A percentile compares a stretch with the other conserved stretches of the same genome.
Evolutionary conservation across 2,113 vertebrate genomes (phyloP).

Genomic region (human): GRCh38 chr7:23145001-23145500

Average conservation of each 20-base stretch:
- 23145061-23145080: neutral
- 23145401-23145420: neutral
- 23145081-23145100: neutral
- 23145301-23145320: slow-evolving; percentile 27
- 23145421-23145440: slow-evolving; percentile 15
- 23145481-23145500: neutral
- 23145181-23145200: neutral
- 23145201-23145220: neutral
- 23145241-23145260: neutral
- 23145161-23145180: neutral
- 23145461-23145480: slow-evolving; percentile 11
- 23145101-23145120: too few relatives aligned
- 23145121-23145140: slow-evolving; percentile 28
- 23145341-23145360: neutral
- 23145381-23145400: neutral
- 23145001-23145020: neutral
- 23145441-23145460: slow-evolving; percentile 20
- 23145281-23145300: neutral
- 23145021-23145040: neutral
- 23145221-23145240: neutral
- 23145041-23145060: neutral
- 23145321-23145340: slow-evolving; percentile 21
- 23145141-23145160: slow-evolving; percentile 36
- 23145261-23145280: neutral
- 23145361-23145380: neutral